A percentile compares a stretch with the other conserved stretches of the same genome.
Evolutionary conservation across 2,888 invertebrate genomes (phyloP).

Genomic region (Macaria notata): DNA sequence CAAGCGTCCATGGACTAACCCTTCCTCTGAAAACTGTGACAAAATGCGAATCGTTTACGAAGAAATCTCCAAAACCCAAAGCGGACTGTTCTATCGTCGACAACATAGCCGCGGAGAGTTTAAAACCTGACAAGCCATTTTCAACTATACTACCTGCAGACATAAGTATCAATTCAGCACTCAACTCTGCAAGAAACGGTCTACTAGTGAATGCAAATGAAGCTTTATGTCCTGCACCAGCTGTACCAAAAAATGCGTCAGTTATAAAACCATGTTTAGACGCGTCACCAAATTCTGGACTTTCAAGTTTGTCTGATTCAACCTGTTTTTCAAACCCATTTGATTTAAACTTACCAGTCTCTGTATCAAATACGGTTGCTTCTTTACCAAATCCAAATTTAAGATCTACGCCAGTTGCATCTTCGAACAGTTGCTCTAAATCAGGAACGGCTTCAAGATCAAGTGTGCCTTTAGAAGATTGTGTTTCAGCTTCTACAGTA

Average conservation of each 20-base stretch:
- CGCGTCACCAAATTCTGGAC: too few species aligned
- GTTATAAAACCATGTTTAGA: too few species aligned
- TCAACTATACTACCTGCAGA: not conserved
- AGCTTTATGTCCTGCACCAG: not conserved
- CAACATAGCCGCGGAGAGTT: not conserved
- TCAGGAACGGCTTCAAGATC: not conserved
- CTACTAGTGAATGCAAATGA: not conserved
- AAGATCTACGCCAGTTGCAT: not conserved
- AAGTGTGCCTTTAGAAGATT: not conserved
- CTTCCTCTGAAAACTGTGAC: slow-evolving; percentile 14
- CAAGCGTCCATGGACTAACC: not conserved
- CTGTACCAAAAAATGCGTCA: not conserved
- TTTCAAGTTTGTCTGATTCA: not conserved
- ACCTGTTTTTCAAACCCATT: not conserved
- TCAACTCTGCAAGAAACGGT: not conserved
- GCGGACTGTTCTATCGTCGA: slow-evolving; percentile 1
- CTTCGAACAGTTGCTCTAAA: not conserved
- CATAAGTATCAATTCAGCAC: not conserved
- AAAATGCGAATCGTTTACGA: slow-evolving; percentile 15
- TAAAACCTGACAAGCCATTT: slow-evolving; percentile 4
- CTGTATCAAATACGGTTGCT: slow-evolving; percentile 4
- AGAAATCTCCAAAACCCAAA: not conserved
- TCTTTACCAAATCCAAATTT: not conserved
- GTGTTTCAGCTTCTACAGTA: not conserved
- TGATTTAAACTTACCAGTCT: slow-evolving; percentile 3